These are phyloP conservation scores for Drosophila paranaensis DNA, from an alignment of 2,888 invertebrate species.

Conservation along the genomic window DNA sequence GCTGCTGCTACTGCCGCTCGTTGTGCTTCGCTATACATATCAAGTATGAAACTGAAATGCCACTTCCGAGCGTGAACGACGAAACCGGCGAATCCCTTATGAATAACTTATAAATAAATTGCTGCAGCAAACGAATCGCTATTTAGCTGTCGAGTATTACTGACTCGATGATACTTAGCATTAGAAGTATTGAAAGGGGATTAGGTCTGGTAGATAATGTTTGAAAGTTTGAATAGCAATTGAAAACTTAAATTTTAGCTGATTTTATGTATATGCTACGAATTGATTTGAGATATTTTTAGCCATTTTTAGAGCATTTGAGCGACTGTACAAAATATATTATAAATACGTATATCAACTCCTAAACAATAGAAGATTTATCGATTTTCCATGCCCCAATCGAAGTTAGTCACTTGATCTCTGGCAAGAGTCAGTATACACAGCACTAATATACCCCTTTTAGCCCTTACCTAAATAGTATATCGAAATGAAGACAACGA, in stretches of 20 bases:
- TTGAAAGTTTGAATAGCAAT: background rate
- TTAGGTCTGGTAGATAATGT: background rate
- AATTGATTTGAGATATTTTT: background rate
- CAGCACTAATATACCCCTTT: conserved; percentile 1
- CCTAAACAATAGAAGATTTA: background rate
- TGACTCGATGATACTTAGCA: background rate
- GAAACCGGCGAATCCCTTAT: conserved; percentile 4
- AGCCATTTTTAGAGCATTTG: background rate
- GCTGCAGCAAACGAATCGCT: conserved; percentile 1
- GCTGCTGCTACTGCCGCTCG: background rate
- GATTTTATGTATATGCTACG: background rate
- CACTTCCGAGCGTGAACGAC: conserved; percentile 28
- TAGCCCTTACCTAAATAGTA: background rate
- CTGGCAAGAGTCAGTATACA: background rate
- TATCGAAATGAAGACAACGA: conserved; percentile 3
- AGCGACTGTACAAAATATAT: no score
- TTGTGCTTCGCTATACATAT: conserved; percentile 18
- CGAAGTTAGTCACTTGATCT: no score
- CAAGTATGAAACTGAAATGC: conserved; percentile 41
- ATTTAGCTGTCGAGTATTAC: background rate
- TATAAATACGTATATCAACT: background rate
- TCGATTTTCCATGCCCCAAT: background rate
- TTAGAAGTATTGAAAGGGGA: background rate
- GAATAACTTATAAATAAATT: conserved; percentile 36
- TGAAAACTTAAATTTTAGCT: background rate